Evolutionary conservation across 2,888 invertebrate species (phyloP).

Genomic region (Strigamia transsilvanica): DNA sequence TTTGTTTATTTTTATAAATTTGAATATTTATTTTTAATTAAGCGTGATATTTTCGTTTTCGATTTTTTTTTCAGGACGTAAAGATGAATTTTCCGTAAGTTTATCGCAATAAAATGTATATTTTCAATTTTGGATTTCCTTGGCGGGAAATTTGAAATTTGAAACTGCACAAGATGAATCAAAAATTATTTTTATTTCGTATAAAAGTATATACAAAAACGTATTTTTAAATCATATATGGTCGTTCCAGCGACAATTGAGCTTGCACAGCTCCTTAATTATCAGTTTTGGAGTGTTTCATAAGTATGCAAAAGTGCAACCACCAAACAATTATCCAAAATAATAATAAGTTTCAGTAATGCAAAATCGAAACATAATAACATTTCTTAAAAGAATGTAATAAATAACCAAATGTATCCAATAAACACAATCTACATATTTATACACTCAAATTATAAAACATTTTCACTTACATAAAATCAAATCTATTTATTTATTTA

Average conservation of each 20-base stretch:
- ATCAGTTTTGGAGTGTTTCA: neutral
- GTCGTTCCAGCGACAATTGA: constrained; percentile 29
- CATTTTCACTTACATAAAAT: neutral
- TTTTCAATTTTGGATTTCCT: no score
- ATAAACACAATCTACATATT: neutral
- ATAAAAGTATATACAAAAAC: constrained; percentile 8
- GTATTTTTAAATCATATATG: constrained; percentile 1
- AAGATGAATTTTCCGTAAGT: no score
- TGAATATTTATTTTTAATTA: no score
- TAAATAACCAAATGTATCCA: neutral
- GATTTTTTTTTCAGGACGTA: neutral
- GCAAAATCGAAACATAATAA: neutral
- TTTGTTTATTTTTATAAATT: no score
- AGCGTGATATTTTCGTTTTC: neutral
- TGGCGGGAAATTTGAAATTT: no score
- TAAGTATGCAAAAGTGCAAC: constrained; percentile 20
- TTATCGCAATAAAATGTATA: no score
- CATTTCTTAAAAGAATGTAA: neutral
- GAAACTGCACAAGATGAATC: neutral
- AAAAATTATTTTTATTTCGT: neutral
- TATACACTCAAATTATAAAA: neutral
- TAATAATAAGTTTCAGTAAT: neutral
- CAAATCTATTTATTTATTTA: neutral
- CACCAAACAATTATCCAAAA: neutral
- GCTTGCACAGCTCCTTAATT: neutral